Base-by-base conservation (phyloP, 1,140 invertebrate species). In the Trachymyrmex cornetzi region DNA sequence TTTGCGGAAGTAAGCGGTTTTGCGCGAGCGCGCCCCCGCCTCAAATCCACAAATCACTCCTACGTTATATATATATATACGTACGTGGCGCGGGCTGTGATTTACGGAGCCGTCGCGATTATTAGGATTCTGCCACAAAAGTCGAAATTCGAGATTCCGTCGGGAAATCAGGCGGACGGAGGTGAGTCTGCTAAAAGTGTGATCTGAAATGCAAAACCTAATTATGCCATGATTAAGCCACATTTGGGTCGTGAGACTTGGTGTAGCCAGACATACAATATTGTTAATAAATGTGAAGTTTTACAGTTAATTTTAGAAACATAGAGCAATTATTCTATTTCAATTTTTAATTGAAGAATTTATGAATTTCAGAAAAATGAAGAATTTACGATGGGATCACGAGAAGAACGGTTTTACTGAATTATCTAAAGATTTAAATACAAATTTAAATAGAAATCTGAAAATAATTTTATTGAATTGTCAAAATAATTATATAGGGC, bases 1-100 rank as follows among this genome's bases (percentile, higher is more conserved):
- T 88, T 82, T 77, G 86, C 89, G 89, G 89, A 90, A 90, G 89
- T 90, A 90, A 90, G 89, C 89, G 89, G 89, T 90, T 90, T 80
- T 85, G 86, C 77, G 86, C 71, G 86, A 53, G 53, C 38, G 53
- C 77, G 44, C 81, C 71, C 81, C 77, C 59, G 86, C 86, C 74
- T 86, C 77, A 69, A 77, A 90, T 77, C 88, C 77, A 90, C 86
- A 90, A 90, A 90, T 90, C 89, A 90, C 59, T 67, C 77, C 59
- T 3, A 61, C 34, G 3, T 22, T 22, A 38, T 75, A 75, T 75
- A 74, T 74, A 74, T 75, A 74, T 74, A 74, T 75, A 57, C 64
- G 19, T 80, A 38, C 27, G n/a, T 24, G 34, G 16, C 0, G 7
- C 55, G 9, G 7, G 24, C 22, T 77, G 48, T 90, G 88, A 90